phyloP scores from a whole-genome alignment of 1,140 invertebrate species.

The Laupala kohalensis region DNA sequence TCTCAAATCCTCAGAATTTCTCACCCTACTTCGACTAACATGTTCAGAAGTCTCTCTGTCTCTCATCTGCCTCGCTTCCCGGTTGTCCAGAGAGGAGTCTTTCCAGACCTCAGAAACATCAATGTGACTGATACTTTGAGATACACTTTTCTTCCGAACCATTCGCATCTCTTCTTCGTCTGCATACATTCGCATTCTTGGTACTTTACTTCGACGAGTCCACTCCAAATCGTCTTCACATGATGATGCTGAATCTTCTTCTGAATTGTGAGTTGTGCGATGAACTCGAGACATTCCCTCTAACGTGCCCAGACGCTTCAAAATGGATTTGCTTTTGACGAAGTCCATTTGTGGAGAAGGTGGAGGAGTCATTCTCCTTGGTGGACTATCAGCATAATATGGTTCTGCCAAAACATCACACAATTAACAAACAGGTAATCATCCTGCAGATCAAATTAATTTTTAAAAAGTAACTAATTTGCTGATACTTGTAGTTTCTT shows the following conservation, averaged over 20 bases:
- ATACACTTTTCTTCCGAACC: constrained; percentile 17
- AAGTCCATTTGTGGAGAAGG: neutral
- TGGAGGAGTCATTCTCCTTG: constrained; percentile 1
- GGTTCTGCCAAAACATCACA: neutral
- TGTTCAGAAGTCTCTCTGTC: neutral
- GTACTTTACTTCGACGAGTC: constrained; percentile 46
- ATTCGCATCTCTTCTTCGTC: constrained; percentile 65
- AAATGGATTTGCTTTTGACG: constrained; percentile 2
- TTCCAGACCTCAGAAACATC: neutral
- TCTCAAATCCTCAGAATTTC: constrained; percentile 1
- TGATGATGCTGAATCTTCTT: neutral
- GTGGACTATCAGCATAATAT: neutral
- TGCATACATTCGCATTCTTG: constrained; percentile 75
- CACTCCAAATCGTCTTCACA: constrained; percentile 37
- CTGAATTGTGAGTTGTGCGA: constrained; percentile 24
- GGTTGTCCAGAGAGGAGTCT: neutral
- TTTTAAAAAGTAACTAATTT: too few species aligned
- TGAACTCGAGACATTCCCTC: constrained; percentile 17
- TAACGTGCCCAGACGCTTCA: constrained; percentile 2
- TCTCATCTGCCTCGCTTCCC: too few species aligned
- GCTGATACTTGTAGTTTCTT: too few species aligned
- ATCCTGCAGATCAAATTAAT: too few species aligned
- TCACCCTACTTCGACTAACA: neutral
- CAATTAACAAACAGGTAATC: neutral
- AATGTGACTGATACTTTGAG: neutral